Evolutionary conservation across 2,888 invertebrate species (phyloP), one percentile per base, ranked within the genome.

Genomic region (Frankliniella fusca): DNA sequence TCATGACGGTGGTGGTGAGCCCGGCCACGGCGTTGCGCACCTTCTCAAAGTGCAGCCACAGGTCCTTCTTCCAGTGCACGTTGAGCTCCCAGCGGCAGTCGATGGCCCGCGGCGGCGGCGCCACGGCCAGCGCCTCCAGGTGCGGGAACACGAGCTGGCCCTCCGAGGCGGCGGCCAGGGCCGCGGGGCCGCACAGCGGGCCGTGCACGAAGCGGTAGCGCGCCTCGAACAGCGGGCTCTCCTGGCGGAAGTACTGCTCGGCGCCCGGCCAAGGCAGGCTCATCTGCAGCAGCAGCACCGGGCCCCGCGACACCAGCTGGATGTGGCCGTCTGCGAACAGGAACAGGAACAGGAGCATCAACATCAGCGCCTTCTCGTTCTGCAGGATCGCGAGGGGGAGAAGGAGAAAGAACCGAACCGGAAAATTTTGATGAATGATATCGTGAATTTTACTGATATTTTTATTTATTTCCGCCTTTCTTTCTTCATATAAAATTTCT

Each of bases 161-260:
- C 85, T 96, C 95, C 0, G 94, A 93, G 0, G 93, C 92, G 0
- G 95, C 94, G 11, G 93, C 93, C 80, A 96, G 88, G 5, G 94
- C 92, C 0, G 96, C 93, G 0, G 96, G 95, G 0, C 96, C 96
- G 86, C 96, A 96, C 0, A 96, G 89, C 0, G 96, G 96, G 0
- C 95, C 95, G 85, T 97, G 96, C 1, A 96, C 95, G 86, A 97
- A 97, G 87, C 96, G 95, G 87, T 95, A 97, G 8, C 92, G 91
- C 0, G 96, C 97, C 87, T 95, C 94, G 86, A 97, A 96, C 8
- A 97, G 90, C 0, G 96, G 94, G 65, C 92, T 92, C 5, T 93
- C 92, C 86, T 95, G 94, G 87, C 96, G 96, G 89, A 96, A 97
- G 88, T 96, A 96, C 27, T 23, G 70, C 70, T 76, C 70, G 7